Percentiles rank a stretch among this genome's conserved stretches.
These are phyloP conservation scores for Cataglyphis hispanica DNA, from an alignment of 1,140 invertebrate genomes.

Conservation along the genomic window DNA sequence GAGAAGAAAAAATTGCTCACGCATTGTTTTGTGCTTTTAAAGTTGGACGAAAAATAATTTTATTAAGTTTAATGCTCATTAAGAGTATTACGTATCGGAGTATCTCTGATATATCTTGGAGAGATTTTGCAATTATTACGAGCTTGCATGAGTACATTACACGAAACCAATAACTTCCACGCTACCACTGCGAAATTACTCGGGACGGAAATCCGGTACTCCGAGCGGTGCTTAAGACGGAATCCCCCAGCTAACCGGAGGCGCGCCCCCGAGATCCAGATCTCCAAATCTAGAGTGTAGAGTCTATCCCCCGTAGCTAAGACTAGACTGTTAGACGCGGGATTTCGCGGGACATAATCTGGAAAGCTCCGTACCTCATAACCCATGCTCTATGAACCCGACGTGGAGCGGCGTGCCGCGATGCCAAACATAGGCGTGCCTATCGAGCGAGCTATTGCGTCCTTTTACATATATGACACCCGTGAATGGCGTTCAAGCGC, in stretches of 20 bases:
- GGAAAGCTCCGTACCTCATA: conserved; percentile 56
- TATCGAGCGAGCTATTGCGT: conserved; percentile 35
- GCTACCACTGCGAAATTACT: conserved; percentile 40
- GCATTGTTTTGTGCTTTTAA: neutral
- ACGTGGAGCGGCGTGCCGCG: neutral
- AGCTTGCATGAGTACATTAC: neutral
- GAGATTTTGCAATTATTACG: too few relatives aligned
- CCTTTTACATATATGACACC: conserved; percentile 6
- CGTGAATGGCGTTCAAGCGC: conserved; percentile 2
- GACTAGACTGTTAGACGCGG: conserved; percentile 51
- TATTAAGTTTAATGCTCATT: neutral
- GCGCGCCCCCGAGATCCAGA: neutral
- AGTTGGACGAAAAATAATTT: neutral
- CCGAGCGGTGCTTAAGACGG: conserved; percentile 43
- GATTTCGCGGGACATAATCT: conserved; percentile 55
- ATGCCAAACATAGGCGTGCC: conserved; percentile 6
- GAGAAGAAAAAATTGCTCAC: neutral
- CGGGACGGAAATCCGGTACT: conserved; percentile 39
- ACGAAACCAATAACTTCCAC: conserved; percentile 30
- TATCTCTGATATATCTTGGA: too few relatives aligned
- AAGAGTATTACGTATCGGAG: neutral
- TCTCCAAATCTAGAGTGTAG: conserved; percentile 28
- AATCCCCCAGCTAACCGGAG: conserved; percentile 17
- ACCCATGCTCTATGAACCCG: conserved; percentile 52
- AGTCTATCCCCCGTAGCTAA: conserved; percentile 36